Evolutionary conservation across 2,797 vertebrate species (phyloP).

Genomic region (Limosa lapponica): DNA sequence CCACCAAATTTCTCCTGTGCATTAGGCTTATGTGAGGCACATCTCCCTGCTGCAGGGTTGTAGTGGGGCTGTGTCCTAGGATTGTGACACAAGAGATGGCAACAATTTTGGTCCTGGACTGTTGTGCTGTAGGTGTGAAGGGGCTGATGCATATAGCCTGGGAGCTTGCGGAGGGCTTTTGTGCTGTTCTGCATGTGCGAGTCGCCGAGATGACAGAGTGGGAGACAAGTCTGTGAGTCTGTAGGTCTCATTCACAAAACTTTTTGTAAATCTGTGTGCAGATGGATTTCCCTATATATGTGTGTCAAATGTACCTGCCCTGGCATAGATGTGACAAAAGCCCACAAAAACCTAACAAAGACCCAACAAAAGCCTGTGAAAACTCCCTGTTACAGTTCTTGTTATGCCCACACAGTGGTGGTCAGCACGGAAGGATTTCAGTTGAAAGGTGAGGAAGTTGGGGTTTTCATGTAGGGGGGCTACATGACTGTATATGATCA

Average conservation of each 20-base stretch:
- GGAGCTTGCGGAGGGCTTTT: not conserved
- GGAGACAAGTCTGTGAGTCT: not conserved
- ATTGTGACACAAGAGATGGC: accelerated
- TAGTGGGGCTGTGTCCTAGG: not conserved
- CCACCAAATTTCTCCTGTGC: not conserved
- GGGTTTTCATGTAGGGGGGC: not conserved
- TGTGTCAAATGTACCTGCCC: not conserved
- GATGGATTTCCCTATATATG: not conserved
- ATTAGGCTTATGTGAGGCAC: not conserved
- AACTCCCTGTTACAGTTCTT: not conserved
- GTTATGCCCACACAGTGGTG: not conserved
- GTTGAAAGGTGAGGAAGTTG: not conserved
- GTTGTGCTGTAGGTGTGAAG: not conserved
- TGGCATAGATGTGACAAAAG: not conserved
- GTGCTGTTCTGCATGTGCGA: not conserved
- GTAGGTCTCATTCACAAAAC: not conserved
- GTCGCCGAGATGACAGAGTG: accelerated
- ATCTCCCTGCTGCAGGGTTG: accelerated
- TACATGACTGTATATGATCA: not conserved
- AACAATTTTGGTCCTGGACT: not conserved
- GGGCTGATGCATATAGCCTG: accelerated
- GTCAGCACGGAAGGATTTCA: not conserved
- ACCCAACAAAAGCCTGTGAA: not conserved
- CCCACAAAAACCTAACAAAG: not conserved
- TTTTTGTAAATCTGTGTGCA: not conserved